Evolutionary conservation across 2,888 invertebrate genomes (phyloP).

Genomic region (Ormyrus thymus): DNA sequence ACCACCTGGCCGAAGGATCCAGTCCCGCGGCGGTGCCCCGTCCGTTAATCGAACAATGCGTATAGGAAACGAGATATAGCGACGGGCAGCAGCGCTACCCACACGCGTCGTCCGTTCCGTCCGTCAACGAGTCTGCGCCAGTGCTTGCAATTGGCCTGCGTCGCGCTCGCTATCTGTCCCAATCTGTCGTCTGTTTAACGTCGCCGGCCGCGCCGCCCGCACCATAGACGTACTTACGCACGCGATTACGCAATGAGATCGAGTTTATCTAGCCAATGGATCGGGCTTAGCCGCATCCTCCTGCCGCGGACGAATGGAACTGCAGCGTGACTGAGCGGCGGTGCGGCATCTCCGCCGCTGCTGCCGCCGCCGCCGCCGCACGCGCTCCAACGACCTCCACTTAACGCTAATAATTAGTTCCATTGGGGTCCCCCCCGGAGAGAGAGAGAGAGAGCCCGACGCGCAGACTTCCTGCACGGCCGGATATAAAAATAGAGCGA

Average conservation of each 20-base stretch:
- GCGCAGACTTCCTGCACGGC: conserved; percentile 53
- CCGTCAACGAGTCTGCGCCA: conserved; percentile 1
- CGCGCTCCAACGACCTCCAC: conserved; percentile 63
- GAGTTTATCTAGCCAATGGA: conserved; percentile 72
- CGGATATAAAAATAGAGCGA: conserved; percentile 58
- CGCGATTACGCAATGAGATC: conserved; percentile 73
- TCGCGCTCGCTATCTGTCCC: conserved; percentile 20
- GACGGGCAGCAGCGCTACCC: neutral
- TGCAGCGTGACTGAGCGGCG: neutral
- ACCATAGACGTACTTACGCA: neutral
- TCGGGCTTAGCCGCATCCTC: conserved; percentile 56
- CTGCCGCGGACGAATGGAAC: conserved; percentile 3
- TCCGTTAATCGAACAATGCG: neutral
- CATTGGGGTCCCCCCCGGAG: conserved; percentile 68
- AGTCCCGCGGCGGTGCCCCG: neutral
- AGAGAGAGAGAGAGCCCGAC: conserved; percentile 48
- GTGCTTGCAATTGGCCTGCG: conserved; percentile 23
- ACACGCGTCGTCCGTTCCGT: neutral
- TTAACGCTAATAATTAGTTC: conserved; percentile 75
- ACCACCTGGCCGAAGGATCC: neutral
- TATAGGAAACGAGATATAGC: neutral
- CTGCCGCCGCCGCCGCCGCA: neutral
- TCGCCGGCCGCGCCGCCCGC: neutral
- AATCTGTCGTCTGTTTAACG: conserved; percentile 38
- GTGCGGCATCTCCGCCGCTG: neutral